Percentiles rank a stretch among this genome's conserved stretches.
Evolutionary conservation across 2,113 vertebrate species (phyloP).

Genomic region (Paraplagusia blochii): DNA sequence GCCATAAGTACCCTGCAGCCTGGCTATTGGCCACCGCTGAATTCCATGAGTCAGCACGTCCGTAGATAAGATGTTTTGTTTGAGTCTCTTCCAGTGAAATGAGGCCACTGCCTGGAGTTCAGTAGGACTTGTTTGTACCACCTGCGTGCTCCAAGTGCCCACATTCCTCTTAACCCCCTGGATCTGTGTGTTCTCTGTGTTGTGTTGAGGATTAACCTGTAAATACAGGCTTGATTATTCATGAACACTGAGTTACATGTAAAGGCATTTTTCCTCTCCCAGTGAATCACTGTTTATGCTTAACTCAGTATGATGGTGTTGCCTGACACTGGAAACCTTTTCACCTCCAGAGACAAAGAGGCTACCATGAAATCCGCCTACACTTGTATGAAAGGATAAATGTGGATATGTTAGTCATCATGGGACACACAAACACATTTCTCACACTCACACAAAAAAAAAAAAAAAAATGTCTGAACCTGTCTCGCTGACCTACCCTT

Average conservation of each 20-base stretch:
- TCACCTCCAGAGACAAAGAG: slow-evolving; percentile 27
- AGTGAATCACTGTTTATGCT: slow-evolving; percentile 47
- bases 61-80: slow-evolving; percentile 70
- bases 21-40: slow-evolving; percentile 62
- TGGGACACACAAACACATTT: slow-evolving; percentile 22
- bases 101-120: slow-evolving; percentile 51
- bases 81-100: slow-evolving; percentile 63
- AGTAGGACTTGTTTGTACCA: slow-evolving; percentile 47
- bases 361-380: slow-evolving; percentile 48
- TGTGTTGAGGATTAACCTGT: neutral
- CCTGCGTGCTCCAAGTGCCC: slow-evolving; percentile 18
- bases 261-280: slow-evolving; percentile 33
- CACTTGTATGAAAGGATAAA: slow-evolving; percentile 45
- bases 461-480: slow-evolving; percentile 32
- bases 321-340: slow-evolving; percentile 2
- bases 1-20: slow-evolving; percentile 63
- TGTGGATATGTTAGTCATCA: slow-evolving; percentile 20
- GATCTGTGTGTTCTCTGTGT: neutral
- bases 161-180: neutral
- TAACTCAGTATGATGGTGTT: slow-evolving; percentile 21
- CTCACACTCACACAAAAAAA: too few species aligned
- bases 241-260: slow-evolving; percentile 10
- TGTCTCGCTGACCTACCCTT: slow-evolving; percentile 19
- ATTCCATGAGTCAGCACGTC: slow-evolving; percentile 69
- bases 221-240: slow-evolving; percentile 10